Conservation (phyloP, 1,140 invertebrate species). For the Pectinophora gossypiella region DNA sequence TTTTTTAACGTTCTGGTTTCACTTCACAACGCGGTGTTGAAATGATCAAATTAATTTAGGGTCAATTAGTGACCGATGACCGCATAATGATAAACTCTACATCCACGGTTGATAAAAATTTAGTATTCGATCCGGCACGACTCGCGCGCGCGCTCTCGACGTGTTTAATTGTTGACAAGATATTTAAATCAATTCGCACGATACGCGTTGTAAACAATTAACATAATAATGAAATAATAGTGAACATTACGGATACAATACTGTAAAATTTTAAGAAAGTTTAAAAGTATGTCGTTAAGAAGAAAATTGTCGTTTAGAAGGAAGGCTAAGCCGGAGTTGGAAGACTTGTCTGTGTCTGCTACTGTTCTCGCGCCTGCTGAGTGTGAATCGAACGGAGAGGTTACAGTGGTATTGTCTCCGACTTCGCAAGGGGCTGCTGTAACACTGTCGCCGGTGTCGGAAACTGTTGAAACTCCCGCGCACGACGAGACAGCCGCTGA, state of each 20-base stretch:
- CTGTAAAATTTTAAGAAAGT: background rate
- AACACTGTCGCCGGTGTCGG: constrained; percentile 9
- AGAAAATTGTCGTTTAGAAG: constrained; percentile 31
- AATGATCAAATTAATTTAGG: constrained; percentile 1
- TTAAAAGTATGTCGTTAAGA: constrained; percentile 27
- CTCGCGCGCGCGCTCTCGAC: background rate
- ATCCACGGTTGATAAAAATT: background rate
- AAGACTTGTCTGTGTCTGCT: constrained; percentile 4
- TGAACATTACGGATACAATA: too few species aligned
- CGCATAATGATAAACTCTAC: background rate
- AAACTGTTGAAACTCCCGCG: constrained; percentile 17
- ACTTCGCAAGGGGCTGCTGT: background rate
- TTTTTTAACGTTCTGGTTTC: constrained; percentile 37
- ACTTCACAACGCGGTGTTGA: constrained; percentile 9
- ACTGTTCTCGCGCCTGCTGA: background rate
- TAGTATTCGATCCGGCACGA: background rate
- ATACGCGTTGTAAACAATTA: background rate
- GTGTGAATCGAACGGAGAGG: constrained; percentile 22
- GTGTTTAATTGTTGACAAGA: background rate
- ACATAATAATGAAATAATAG: background rate
- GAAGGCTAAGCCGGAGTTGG: constrained; percentile 25
- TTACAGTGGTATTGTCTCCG: constrained; percentile 6
- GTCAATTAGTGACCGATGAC: background rate
- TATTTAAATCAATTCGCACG: background rate
- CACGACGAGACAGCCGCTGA: constrained; percentile 7